A percentile compares a stretch with the other conserved stretches of the same genome.
phyloP scores from a whole-genome alignment of 2,113 vertebrate species.

The Urocitellus parryii region DNA sequence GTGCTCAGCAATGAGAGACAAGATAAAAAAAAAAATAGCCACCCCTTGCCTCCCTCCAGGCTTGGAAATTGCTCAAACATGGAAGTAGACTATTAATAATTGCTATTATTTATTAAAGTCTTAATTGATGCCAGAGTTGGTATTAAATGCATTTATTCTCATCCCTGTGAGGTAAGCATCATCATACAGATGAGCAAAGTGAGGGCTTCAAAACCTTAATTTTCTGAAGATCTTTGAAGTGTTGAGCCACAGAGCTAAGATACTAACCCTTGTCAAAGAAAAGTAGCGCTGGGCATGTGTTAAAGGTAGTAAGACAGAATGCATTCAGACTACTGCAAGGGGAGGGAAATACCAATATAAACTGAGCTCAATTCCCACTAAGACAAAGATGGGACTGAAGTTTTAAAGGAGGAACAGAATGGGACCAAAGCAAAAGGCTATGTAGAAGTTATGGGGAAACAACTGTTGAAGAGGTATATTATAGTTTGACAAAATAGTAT shows the following conservation, averaged over 20 bases:
- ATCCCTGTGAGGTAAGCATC: neutral
- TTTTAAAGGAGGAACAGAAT: neutral
- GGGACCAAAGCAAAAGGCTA: neutral
- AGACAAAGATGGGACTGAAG: neutral
- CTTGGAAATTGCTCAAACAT: neutral
- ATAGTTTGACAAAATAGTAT: neutral
- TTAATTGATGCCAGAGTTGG: neutral
- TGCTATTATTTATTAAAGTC: neutral
- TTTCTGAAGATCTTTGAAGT: neutral
- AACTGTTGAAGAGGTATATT: neutral
- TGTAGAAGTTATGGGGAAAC: neutral
- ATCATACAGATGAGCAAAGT: neutral
- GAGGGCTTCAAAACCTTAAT: neutral
- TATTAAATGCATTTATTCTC: neutral
- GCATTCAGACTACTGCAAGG: neutral
- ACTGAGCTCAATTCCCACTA: neutral
- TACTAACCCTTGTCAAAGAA: neutral
- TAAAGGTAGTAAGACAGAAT: neutral
- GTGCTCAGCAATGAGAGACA: neutral
- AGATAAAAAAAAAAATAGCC: neutral
- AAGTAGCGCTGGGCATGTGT: neutral
- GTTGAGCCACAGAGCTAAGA: neutral
- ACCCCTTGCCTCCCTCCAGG: neutral
- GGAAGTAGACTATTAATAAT: neutral
- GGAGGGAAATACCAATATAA: neutral